Base-by-base conservation (phyloP, 2,797 vertebrate species). In the Liparis tanakae region DNA sequence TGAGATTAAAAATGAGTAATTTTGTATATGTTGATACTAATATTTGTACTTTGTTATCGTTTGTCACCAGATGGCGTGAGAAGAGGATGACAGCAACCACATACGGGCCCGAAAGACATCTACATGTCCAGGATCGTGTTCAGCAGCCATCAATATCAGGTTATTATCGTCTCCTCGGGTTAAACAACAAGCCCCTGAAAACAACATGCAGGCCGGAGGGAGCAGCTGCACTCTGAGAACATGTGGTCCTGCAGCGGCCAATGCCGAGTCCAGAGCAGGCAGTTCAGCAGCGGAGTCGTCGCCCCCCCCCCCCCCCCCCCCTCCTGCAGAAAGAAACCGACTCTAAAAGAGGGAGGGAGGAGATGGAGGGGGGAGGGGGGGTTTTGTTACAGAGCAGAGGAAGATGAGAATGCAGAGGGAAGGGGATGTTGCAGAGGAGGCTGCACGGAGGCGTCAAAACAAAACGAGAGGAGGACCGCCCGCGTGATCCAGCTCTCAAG, bases 181-280 rank as follows among this genome's bases (percentile, higher is more conserved):
- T 54, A 15, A 70, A 78, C 34, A 20, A 30, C 25, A 30, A 30
- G 25, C 25, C 25, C 25, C 80, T 74, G 72, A 30, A 30, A 2
- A 30, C 25, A 30, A 30, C 76, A 68, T 74, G 71, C 72, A 64
- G 79, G 57, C 59, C 80, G 72, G 39, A 74, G 74, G 71, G 81
- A 84, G 79, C 79, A 82, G 63, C 79, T 77, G 78, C 66, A 78
- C 56, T 66, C 43, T 57, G 22, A 84, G 25, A 84, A 80, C 94
- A 94, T 92, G 94, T 94, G 94, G 93, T 93, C 86, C 12, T 22
- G 77, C 74, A 60, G 67, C 71, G 66, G 81, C 94, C 94, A 95
- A 94, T 94, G 74, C 89, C 43, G 79, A 87, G 86, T 84, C 70
- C 74, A 79, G 91, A 81, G 80, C 72, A 81, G 87, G 79, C 67